A percentile compares a stretch with the other conserved stretches of the same genome.
phyloP scores from a whole-genome alignment of 2,797 vertebrate species.

The Sebastes minor region DNA sequence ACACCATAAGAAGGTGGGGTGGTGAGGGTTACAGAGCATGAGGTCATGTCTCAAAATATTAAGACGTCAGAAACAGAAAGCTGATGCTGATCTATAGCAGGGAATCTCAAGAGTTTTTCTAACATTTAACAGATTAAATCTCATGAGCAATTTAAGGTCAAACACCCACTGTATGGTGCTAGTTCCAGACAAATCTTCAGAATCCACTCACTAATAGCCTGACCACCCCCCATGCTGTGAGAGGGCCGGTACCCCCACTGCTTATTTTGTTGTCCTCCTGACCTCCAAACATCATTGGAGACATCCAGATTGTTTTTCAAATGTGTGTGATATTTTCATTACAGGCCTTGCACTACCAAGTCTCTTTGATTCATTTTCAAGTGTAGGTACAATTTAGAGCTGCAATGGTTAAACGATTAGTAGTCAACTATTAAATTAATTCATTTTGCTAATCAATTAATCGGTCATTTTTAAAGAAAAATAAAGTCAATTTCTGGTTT shows the following conservation, averaged over 20 bases:
- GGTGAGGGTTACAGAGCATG: not conserved
- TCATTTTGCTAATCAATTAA: no score
- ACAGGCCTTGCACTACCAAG: not conserved
- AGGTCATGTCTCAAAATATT: not conserved
- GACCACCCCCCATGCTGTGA: not conserved
- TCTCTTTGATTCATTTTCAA: not conserved
- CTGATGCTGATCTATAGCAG: not conserved
- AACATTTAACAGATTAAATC: not conserved
- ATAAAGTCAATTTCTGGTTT: no score
- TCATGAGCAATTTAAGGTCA: not conserved
- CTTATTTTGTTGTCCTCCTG: not conserved
- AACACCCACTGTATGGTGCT: not conserved
- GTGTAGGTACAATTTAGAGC: not conserved
- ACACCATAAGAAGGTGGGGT: not conserved
- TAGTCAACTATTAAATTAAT: no score
- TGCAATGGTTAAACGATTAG: accelerated
- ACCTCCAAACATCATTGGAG: not conserved
- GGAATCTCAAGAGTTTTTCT: not conserved
- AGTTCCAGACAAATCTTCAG: not conserved
- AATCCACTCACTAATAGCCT: not conserved
- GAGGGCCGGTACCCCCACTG: not conserved
- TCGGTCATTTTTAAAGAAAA: no score
- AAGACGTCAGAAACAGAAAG: not conserved
- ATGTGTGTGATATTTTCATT: not conserved
- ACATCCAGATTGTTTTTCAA: not conserved